Percentiles rank a stretch among this genome's conserved stretches.
These are phyloP conservation scores for Halotydeus destructor DNA, from an alignment of 1,140 invertebrate genomes.

Conservation along the genomic window DNA sequence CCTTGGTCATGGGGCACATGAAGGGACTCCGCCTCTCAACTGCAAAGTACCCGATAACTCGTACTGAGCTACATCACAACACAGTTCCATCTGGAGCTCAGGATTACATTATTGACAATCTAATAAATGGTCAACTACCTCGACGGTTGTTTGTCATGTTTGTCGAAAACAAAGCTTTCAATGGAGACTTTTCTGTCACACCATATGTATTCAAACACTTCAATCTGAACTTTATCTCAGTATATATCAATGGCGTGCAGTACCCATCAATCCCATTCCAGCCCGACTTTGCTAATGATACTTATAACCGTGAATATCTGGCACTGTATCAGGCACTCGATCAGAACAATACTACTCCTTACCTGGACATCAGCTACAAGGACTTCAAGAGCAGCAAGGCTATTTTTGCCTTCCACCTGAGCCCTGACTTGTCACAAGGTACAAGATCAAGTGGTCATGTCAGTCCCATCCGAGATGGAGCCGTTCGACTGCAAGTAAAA, in stretches of 20 bases:
- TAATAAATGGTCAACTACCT: conserved; percentile 7
- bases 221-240: conserved; percentile 3
- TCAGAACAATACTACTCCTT: background rate
- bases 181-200: conserved; percentile 1
- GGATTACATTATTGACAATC: conserved; percentile 2
- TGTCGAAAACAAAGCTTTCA: conserved; percentile 6
- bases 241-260: conserved; percentile 8
- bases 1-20: background rate
- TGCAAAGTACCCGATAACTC: background rate
- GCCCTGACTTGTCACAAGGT: background rate
- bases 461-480: background rate
- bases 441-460: background rate
- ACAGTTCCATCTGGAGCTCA: background rate
- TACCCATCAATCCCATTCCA: conserved; percentile 5
- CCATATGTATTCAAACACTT: conserved; percentile 11
- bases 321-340: background rate
- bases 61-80: background rate
- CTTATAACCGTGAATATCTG: conserved; percentile 5
- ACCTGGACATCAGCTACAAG: background rate
- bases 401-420: background rate
- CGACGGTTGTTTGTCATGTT: conserved; percentile 7
- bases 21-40: background rate
- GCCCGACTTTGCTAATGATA: conserved; percentile 3
- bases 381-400: background rate
- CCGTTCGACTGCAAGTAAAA: background rate